Percentiles rank a stretch among this genome's conserved stretches.
Evolutionary conservation across 2,113 vertebrate species (phyloP).

Genomic region (Gallinago jamesoni): DNA sequence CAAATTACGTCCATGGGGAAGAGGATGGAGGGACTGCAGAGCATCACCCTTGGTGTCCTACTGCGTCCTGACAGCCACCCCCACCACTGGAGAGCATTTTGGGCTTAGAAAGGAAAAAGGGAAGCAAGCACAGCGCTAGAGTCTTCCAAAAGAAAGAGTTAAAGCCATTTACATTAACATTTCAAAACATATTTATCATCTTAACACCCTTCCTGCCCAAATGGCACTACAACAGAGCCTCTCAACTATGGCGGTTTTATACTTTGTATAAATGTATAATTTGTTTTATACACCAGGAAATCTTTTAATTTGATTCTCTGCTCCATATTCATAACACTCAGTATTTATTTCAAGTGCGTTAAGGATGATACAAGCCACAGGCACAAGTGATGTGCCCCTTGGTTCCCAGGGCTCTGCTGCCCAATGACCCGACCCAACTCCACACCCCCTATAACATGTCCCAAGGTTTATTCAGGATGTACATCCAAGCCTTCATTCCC

Average conservation of each 20-base stretch:
- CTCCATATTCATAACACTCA: background rate
- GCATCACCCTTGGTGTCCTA: accelerated
- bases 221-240: accelerated
- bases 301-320: background rate
- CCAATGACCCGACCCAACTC: background rate
- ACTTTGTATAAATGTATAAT: too few relatives aligned
- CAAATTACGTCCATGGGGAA: accelerated
- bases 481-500: background rate
- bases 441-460: accelerated
- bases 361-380: background rate
- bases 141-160: background rate
- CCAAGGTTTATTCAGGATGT: background rate
- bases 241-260: accelerated
- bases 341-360: background rate
- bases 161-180: background rate
- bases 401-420: background rate
- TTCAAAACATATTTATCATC: background rate
- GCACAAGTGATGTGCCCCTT: accelerated
- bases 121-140: background rate
- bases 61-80: background rate
- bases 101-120: background rate
- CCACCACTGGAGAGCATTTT: accelerated
- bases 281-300: background rate
- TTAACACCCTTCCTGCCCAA: background rate
- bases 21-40: background rate